These are phyloP conservation scores for Arion vulgaris DNA, from an alignment of 1,140 invertebrate genomes.

Conservation along the genomic window DNA sequence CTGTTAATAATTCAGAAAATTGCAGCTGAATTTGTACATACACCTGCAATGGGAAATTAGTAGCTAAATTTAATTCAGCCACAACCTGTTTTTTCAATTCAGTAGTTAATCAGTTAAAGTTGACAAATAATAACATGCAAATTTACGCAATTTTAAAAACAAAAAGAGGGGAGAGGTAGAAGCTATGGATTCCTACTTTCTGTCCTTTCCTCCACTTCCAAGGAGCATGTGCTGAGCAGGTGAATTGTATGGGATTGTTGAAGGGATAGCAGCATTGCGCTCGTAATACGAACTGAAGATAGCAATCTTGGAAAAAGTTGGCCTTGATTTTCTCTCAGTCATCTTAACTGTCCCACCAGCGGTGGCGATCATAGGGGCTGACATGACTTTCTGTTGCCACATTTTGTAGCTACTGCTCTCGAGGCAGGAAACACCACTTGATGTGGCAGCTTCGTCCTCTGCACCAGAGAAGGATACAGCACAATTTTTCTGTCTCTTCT, in stretches of 20 bases:
- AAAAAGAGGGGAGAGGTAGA: too few relatives aligned
- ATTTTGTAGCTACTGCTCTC: neutral
- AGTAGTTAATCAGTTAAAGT: too few relatives aligned
- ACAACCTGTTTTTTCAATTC: too few relatives aligned
- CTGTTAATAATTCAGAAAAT: too few relatives aligned
- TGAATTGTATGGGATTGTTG: neutral
- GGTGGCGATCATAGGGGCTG: neutral
- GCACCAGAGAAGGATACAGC: neutral
- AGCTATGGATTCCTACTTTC: slow-evolving; percentile 13
- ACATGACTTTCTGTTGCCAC: slow-evolving; percentile 13
- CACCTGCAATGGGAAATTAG: too few relatives aligned
- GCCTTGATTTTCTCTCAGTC: slow-evolving; percentile 22
- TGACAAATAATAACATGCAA: too few relatives aligned
- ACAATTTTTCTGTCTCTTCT: slow-evolving; percentile 40
- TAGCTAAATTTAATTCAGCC: too few relatives aligned
- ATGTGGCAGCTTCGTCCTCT: neutral
- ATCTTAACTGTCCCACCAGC: neutral
- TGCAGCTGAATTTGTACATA: too few relatives aligned
- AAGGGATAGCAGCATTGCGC: slow-evolving; percentile 57
- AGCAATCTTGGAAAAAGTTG: slow-evolving; percentile 60
- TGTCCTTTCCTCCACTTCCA: slow-evolving; percentile 38
- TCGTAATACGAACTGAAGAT: slow-evolving; percentile 67
- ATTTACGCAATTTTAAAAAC: too few relatives aligned
- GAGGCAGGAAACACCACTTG: neutral
- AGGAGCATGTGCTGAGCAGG: slow-evolving; percentile 7